phyloP scores from a whole-genome alignment of 1,140 invertebrate genomes.

The Glomeris maerens region DNA sequence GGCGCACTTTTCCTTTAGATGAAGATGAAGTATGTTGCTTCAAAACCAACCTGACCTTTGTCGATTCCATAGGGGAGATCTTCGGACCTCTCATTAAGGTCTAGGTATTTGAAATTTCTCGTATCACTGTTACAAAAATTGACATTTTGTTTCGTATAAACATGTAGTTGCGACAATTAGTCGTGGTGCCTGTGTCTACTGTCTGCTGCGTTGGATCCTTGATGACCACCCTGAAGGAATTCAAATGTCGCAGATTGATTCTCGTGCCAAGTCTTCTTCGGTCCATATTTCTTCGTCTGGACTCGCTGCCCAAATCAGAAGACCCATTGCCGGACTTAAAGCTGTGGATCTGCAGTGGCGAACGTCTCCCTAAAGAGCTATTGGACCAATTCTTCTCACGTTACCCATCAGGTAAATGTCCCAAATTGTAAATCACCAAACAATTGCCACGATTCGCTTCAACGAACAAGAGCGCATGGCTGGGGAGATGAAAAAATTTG shows the following conservation, averaged over 20 bases:
- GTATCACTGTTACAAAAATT: no score
- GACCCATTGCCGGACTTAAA: constrained; percentile 45
- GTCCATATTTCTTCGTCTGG: constrained; percentile 56
- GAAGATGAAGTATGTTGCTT: constrained; percentile 55
- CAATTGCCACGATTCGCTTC: no score
- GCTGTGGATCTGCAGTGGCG: constrained; percentile 69
- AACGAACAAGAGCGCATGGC: no score
- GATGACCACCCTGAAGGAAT: not conserved
- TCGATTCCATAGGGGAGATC: constrained; percentile 71
- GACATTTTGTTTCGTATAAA: no score
- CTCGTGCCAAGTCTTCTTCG: constrained; percentile 66
- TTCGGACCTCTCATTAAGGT: constrained; percentile 45
- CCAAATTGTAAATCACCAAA: no score
- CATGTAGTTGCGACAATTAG: no score
- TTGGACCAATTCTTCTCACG: no score
- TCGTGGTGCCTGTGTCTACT: not conserved
- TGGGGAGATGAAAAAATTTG: no score
- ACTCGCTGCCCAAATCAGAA: constrained; percentile 24
- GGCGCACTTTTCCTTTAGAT: constrained; percentile 54
- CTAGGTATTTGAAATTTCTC: no score
- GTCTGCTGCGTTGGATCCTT: not conserved
- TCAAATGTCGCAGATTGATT: constrained; percentile 54
- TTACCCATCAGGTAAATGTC: no score
- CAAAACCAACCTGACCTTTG: constrained; percentile 76
- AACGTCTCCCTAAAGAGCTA: constrained; percentile 48